phyloP scores from a whole-genome alignment of 2,113 vertebrate genomes.

The Nycticryphes semicollaris region DNA sequence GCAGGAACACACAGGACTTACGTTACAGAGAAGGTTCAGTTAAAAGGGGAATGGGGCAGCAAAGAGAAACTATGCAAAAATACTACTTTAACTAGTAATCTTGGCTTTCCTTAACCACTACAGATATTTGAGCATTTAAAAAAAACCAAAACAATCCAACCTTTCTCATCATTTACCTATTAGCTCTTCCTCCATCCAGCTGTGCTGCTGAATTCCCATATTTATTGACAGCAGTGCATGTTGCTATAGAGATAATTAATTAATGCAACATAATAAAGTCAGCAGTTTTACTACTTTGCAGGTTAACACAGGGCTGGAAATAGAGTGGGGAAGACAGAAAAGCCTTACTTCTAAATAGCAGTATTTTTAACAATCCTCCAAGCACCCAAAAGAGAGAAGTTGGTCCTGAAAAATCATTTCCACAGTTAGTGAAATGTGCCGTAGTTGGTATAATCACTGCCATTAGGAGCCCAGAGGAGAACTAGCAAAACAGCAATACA shows the following conservation, averaged over 20 bases:
- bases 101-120: background rate
- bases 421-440: background rate
- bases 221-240: constrained; percentile 13
- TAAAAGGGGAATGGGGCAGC: background rate
- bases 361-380: background rate
- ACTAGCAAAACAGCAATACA: background rate
- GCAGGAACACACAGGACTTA: background rate
- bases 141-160: background rate
- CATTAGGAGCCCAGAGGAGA: background rate
- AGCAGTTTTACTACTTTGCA: constrained; percentile 26
- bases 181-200: background rate
- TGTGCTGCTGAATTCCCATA: background rate
- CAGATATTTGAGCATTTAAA: background rate
- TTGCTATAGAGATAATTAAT: constrained; percentile 59
- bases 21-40: background rate
- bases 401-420: background rate
- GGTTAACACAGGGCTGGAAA: background rate
- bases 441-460: background rate
- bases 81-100: background rate
- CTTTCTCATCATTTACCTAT: background rate
- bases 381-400: background rate
- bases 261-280: constrained; percentile 48
- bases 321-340: background rate
- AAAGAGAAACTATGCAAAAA: background rate
- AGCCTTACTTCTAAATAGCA: background rate